Evolutionary conservation across 2,888 invertebrate species (phyloP).

Genomic region (Nysson spinosus): DNA sequence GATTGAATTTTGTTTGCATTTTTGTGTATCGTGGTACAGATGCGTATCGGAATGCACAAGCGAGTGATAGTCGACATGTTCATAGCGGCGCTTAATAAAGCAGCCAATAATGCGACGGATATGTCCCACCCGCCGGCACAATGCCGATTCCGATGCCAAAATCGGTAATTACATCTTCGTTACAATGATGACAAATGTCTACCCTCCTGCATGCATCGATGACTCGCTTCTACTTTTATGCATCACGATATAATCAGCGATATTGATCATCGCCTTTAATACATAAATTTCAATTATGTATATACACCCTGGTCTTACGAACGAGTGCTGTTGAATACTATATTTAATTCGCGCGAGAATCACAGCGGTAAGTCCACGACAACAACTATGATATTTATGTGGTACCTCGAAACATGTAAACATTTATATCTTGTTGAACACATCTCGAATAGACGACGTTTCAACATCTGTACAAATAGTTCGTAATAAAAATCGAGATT

Average conservation of each 20-base stretch:
- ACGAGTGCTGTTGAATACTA: too few relatives aligned
- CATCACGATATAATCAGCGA: constrained; percentile 17
- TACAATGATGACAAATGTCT: constrained; percentile 48
- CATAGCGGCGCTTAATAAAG: constrained; percentile 48
- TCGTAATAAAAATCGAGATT: too few relatives aligned
- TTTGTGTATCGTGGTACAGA: constrained; percentile 13
- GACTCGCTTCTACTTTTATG: constrained; percentile 21
- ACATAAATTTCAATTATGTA: too few relatives aligned
- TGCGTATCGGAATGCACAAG: constrained; percentile 27
- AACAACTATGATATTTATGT: too few relatives aligned
- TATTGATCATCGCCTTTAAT: too few relatives aligned
- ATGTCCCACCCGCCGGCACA: constrained; percentile 38
- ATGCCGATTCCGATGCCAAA: constrained; percentile 38
- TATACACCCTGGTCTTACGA: too few relatives aligned
- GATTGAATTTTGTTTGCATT: constrained; percentile 3
- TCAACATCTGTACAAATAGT: too few relatives aligned
- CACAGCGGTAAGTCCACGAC: too few relatives aligned
- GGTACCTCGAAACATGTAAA: too few relatives aligned
- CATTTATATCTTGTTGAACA: too few relatives aligned
- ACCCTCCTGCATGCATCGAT: constrained; percentile 12
- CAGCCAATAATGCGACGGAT: constrained; percentile 49
- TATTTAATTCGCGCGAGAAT: too few relatives aligned
- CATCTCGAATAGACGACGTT: too few relatives aligned
- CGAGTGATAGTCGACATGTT: constrained; percentile 38
- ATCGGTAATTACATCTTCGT: constrained; percentile 50